Conservation (phyloP, 2,113 vertebrate genomes). For the Gila orcuttii region DNA sequence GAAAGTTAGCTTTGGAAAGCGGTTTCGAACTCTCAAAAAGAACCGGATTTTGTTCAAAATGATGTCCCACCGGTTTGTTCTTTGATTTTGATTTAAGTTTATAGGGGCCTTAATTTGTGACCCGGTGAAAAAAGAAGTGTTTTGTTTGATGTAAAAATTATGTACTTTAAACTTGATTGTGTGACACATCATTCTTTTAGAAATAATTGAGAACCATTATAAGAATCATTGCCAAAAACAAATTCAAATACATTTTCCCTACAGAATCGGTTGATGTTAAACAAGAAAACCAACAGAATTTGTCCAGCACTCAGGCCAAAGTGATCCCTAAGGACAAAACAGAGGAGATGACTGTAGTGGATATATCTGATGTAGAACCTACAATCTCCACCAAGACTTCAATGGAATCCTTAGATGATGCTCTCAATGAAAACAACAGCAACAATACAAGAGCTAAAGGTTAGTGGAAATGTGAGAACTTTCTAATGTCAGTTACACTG, state of each 20-base stretch:
- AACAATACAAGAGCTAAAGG: conserved; percentile 55
- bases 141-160: background rate
- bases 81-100: too few species aligned
- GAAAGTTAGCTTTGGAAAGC: too few species aligned
- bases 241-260: background rate
- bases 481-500: too few species aligned
- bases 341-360: conserved; percentile 46
- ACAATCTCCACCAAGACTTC: conserved; percentile 67
- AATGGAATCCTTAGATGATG: conserved; percentile 69
- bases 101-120: background rate
- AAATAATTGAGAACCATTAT: background rate
- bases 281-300: conserved; percentile 11
- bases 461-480: background rate
- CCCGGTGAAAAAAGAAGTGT: background rate
- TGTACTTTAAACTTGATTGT: background rate
- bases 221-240: background rate
- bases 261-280: conserved; percentile 11
- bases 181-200: too few species aligned
- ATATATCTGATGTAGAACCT: conserved; percentile 50
- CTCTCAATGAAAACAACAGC: conserved; percentile 71
- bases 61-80: too few species aligned
- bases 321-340: conserved; percentile 58
- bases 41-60: too few species aligned
- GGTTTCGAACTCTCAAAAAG: too few species aligned
- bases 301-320: background rate